Percentiles rank a stretch among this genome's conserved stretches.
phyloP scores from a whole-genome alignment of 2,113 vertebrate species.

The Capricornis sumatraensis region DNA sequence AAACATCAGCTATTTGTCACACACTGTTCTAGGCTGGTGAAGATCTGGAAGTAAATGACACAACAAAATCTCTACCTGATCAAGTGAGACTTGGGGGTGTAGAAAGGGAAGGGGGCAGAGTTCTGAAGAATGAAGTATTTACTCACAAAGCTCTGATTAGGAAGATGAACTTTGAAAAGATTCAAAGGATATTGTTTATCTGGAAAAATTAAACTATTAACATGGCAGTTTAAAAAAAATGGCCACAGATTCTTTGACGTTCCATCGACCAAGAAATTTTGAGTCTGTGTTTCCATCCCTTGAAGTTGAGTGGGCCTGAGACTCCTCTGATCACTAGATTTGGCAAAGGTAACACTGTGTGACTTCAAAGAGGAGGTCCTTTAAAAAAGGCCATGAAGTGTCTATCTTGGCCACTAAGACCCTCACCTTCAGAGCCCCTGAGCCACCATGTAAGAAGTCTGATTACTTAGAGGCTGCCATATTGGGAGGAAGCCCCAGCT shows the following conservation, averaged over 20 bases:
- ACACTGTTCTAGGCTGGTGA: neutral
- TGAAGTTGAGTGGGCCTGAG: neutral
- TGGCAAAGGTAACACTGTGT: neutral
- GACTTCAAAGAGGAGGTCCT: neutral
- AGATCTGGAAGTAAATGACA: neutral
- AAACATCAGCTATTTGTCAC: neutral
- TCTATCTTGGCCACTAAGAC: neutral
- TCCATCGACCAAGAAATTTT: neutral
- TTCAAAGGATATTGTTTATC: neutral
- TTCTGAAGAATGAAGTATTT: neutral
- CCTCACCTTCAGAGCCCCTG: neutral
- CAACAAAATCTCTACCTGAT: neutral
- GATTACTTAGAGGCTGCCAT: neutral
- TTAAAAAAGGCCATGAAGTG: neutral
- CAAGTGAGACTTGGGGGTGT: neutral
- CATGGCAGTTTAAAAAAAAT: neutral
- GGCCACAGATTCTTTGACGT: neutral
- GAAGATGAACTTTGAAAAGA: neutral
- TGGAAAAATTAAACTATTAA: neutral
- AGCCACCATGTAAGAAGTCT: neutral
- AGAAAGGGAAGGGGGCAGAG: neutral
- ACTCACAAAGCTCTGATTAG: neutral
- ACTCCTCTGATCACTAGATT: neutral
- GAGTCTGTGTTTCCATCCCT: neutral
- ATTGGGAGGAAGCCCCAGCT: neutral